A percentile compares a stretch with the other conserved stretches of the same genome.
Evolutionary conservation across 2,797 vertebrate species (phyloP).

Genomic region (Lutjanus campechanus): DNA sequence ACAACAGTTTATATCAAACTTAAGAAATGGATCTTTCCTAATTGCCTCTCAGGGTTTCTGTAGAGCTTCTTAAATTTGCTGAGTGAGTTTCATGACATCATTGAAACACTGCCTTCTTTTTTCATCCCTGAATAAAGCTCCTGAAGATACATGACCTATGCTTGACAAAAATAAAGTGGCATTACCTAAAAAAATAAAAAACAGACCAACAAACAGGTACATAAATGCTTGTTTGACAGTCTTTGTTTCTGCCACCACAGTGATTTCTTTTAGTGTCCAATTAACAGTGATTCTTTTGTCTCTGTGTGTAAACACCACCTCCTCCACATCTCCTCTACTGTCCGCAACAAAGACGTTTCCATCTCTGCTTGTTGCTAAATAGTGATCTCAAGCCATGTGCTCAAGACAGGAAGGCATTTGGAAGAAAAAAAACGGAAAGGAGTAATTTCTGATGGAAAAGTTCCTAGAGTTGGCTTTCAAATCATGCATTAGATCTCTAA

Average conservation of each 20-base stretch:
- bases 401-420: slow-evolving; percentile 55
- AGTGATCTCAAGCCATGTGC: slow-evolving; percentile 18
- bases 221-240: slow-evolving; percentile 25
- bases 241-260: slow-evolving; percentile 27
- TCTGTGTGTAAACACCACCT: slow-evolving; percentile 55
- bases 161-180: slow-evolving; percentile 23
- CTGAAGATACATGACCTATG: not conserved
- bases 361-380: slow-evolving; percentile 22
- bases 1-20: no score
- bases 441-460: slow-evolving; percentile 17
- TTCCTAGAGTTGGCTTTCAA: slow-evolving; percentile 33
- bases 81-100: not conserved
- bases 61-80: not conserved
- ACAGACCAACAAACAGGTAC: not conserved
- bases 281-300: slow-evolving; percentile 49
- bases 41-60: no score
- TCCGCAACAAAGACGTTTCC: not conserved
- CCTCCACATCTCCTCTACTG: slow-evolving; percentile 12
- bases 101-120: slow-evolving; percentile 26
- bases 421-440: slow-evolving; percentile 46
- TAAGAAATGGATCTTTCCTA: no score
- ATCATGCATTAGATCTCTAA: slow-evolving; percentile 31
- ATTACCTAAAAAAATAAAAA: not conserved
- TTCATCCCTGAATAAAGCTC: slow-evolving; percentile 49
- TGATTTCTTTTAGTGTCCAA: slow-evolving; percentile 42